These are phyloP conservation scores for Rana temporaria DNA, from an alignment of 2,113 vertebrate species.

Conservation along the genomic window DNA sequence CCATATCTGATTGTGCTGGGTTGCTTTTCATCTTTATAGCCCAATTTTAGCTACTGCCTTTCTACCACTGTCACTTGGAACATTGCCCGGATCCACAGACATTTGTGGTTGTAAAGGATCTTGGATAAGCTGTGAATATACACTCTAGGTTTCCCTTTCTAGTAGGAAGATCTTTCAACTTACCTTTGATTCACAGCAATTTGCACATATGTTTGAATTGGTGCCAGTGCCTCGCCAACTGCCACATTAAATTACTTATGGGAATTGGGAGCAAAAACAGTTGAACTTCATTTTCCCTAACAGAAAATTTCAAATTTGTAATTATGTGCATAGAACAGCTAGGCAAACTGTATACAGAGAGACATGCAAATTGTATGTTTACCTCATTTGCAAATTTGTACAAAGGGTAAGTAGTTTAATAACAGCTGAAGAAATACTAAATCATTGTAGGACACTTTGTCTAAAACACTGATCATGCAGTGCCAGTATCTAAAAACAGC, in stretches of 20 bases:
- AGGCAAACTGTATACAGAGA: not conserved
- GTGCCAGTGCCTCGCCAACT: conserved; percentile 59
- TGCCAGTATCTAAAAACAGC: no score
- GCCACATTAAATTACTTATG: conserved; percentile 69
- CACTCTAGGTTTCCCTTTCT: conserved; percentile 28
- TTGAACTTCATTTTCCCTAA: conserved; percentile 4
- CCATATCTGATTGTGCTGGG: conserved; percentile 24
- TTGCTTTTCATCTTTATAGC: conserved; percentile 50
- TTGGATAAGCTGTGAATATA: conserved; percentile 43
- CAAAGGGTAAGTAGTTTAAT: no score
- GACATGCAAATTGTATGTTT: not conserved
- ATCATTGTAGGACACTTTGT: no score
- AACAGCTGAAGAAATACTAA: no score
- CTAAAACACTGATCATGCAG: no score
- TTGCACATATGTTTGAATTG: conserved; percentile 55
- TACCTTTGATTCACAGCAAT: not conserved
- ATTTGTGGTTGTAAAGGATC: not conserved
- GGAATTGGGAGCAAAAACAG: conserved; percentile 59
- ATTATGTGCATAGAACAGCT: not conserved
- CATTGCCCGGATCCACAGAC: conserved; percentile 31
- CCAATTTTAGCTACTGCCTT: conserved; percentile 46
- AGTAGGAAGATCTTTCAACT: conserved; percentile 56
- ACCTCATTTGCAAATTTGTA: no score
- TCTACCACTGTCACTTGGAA: conserved; percentile 16
- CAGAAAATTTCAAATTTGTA: conserved; percentile 3